Conservation (phyloP, 2,797 vertebrate genomes). For the Karalla daura region DNA sequence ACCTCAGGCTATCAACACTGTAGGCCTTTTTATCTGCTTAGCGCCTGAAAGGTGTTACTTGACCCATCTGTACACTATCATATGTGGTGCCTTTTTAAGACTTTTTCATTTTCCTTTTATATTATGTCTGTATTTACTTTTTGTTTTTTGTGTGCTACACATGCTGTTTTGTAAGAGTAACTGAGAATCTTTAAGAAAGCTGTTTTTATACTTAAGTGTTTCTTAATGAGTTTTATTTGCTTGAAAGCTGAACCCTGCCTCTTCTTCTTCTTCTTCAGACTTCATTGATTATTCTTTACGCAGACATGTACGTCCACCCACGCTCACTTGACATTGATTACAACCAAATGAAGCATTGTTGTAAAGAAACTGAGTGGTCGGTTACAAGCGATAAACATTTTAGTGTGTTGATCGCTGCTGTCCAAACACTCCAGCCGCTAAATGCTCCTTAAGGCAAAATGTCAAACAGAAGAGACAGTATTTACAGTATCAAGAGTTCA, state of each 20-base stretch:
- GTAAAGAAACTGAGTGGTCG: not conserved
- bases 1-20: not conserved
- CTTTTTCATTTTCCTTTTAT: constrained; percentile 1
- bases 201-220: too few species aligned
- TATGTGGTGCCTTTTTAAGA: not conserved
- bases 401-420: not conserved
- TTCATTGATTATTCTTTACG: constrained; percentile 1
- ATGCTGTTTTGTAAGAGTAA: not conserved
- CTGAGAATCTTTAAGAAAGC: not conserved
- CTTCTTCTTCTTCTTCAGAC: too few species aligned
- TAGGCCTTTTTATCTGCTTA: too few species aligned
- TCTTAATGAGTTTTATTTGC: too few species aligned
- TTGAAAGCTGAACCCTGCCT: too few species aligned
- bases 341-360: not conserved
- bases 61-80: too few species aligned
- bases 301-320: not conserved
- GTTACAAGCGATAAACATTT: not conserved
- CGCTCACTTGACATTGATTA: not conserved
- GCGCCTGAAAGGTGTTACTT: too few species aligned
- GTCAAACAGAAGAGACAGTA: too few species aligned
- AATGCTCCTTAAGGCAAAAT: too few species aligned
- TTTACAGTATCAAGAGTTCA: too few species aligned
- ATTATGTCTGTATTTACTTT: not conserved
- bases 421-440: too few species aligned
- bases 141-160: not conserved